phyloP scores from a whole-genome alignment of 2,113 vertebrate genomes.

The Psilopsiagon aurifrons region DNA sequence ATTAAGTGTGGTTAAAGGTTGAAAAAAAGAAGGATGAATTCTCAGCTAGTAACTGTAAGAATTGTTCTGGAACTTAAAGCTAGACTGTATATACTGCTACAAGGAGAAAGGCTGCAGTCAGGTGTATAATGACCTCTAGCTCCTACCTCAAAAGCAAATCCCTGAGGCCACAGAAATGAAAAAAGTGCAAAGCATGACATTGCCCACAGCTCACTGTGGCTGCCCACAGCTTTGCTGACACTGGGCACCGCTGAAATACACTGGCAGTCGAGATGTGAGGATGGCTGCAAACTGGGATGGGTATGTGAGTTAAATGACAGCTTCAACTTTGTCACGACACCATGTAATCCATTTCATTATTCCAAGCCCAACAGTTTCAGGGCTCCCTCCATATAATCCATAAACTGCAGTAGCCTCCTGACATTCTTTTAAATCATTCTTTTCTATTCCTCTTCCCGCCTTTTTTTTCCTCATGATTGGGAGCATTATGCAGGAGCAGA shows the following conservation, averaged over 20 bases:
- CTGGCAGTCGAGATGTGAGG: accelerated
- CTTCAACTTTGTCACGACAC: neutral
- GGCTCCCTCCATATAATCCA: neutral
- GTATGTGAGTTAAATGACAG: neutral
- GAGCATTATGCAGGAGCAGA: neutral
- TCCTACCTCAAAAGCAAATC: neutral
- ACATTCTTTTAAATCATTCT: neutral
- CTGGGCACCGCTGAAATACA: neutral
- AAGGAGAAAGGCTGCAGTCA: neutral
- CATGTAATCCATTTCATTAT: neutral
- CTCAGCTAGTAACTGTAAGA: neutral
- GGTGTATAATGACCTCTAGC: neutral
- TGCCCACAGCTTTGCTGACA: neutral
- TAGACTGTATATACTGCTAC: neutral
- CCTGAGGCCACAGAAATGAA: neutral
- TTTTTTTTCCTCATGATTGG: neutral
- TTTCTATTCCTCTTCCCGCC: neutral
- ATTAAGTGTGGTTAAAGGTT: neutral
- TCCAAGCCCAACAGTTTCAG: neutral
- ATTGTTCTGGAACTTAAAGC: neutral
- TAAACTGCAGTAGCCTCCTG: neutral
- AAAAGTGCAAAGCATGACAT: neutral
- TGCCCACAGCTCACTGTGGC: neutral
- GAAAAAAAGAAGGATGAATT: neutral
- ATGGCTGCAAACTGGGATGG: neutral